Conservation (phyloP, 2,113 vertebrate species). For the Albula glossodonta region DNA sequence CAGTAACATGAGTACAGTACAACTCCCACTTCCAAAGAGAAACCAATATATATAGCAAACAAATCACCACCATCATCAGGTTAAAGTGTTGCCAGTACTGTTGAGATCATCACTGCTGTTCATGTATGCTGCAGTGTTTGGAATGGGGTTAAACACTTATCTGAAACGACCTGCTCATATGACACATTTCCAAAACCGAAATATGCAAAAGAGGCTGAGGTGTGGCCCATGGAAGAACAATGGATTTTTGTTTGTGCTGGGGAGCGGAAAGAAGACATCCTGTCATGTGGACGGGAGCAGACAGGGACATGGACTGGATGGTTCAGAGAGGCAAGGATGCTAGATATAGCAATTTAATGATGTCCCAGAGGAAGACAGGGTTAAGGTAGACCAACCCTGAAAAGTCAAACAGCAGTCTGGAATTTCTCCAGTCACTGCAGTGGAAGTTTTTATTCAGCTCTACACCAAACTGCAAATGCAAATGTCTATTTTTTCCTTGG, state of each 20-base stretch:
- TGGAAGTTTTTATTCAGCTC: constrained; percentile 7
- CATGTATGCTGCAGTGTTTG: not conserved
- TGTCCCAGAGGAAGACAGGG: constrained; percentile 59
- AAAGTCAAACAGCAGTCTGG: constrained; percentile 51
- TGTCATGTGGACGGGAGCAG: constrained; percentile 47
- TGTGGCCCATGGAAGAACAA: constrained; percentile 38
- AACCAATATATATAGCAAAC: too few relatives aligned
- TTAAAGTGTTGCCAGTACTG: not conserved
- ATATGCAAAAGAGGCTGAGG: constrained; percentile 39
- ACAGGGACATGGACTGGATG: constrained; percentile 53
- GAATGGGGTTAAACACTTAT: not conserved
- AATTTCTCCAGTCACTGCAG: constrained; percentile 43
- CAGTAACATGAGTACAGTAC: too few relatives aligned
- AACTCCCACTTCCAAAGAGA: too few relatives aligned
- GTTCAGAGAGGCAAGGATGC: constrained; percentile 57
- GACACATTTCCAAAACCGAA: constrained; percentile 25
- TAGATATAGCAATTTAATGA: constrained; percentile 66
- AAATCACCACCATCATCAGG: too few relatives aligned
- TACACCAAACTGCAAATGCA: constrained; percentile 50
- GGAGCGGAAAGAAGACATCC: constrained; percentile 50
- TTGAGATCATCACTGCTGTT: not conserved
- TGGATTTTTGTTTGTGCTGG: constrained; percentile 48
- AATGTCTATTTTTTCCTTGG: constrained; percentile 43
- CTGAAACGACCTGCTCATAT: not conserved
- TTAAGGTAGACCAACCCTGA: constrained; percentile 57